These are phyloP conservation scores for Cryptoblepharus egeriae DNA, from an alignment of 2,797 vertebrate genomes.

Conservation along the genomic window DNA sequence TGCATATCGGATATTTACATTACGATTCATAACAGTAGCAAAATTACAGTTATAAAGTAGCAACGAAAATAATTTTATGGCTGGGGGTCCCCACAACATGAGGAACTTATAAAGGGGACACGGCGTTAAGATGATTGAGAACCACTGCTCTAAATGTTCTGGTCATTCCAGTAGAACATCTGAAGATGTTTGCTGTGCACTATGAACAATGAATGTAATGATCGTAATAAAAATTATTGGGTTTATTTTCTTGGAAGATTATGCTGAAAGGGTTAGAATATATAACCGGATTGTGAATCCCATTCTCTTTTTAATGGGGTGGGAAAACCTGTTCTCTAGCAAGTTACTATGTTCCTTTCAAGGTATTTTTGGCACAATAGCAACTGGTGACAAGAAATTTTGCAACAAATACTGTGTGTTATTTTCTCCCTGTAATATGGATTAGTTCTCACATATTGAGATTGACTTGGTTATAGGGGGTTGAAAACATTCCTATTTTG, in stretches of 20 bases:
- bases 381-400: slow-evolving; percentile 19
- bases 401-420: slow-evolving; percentile 1
- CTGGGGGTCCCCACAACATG: too few species aligned
- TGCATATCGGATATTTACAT: too few species aligned
- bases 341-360: background rate
- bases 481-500: background rate
- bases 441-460: background rate
- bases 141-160: too few species aligned
- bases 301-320: background rate
- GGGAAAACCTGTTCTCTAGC: background rate
- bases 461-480: background rate
- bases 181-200: background rate
- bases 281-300: background rate
- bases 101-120: too few species aligned
- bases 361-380: background rate
- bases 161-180: background rate
- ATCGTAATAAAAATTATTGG: background rate
- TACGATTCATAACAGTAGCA: too few species aligned
- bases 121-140: too few species aligned
- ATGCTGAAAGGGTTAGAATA: slow-evolving; percentile 13
- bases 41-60: too few species aligned
- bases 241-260: background rate
- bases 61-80: too few species aligned
- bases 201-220: background rate
- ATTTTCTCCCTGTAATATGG: slow-evolving; percentile 23